These are phyloP conservation scores for Xestia c-nigrum DNA, from an alignment of 2,888 invertebrate species.

Conservation along the genomic window DNA sequence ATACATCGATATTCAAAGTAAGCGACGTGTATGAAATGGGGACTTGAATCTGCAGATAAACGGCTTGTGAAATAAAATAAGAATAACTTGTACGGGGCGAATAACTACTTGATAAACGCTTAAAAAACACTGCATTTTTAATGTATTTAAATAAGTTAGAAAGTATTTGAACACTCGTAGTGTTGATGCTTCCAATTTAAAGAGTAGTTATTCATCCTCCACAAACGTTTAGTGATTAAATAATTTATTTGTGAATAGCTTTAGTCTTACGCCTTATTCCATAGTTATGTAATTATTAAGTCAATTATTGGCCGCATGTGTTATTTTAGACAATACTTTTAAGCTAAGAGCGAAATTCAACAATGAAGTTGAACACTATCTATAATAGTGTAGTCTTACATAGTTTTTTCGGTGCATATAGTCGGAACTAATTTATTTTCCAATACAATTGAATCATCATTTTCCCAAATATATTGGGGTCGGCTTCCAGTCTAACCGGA, in stretches of 20 bases:
- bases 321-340: constrained; percentile 19
- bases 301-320: constrained; percentile 60
- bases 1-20: neutral
- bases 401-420: neutral
- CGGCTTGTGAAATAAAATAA: constrained; percentile 52
- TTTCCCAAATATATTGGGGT: too few species aligned
- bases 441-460: too few species aligned
- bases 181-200: constrained; percentile 14
- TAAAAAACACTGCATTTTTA: constrained; percentile 23
- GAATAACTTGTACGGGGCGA: constrained; percentile 30
- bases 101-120: constrained; percentile 28
- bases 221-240: constrained; percentile 46
- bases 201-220: constrained; percentile 45
- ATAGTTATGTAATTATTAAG: constrained; percentile 52
- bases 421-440: neutral
- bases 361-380: neutral
- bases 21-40: neutral
- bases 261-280: constrained; percentile 62
- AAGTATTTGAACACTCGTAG: constrained; percentile 23
- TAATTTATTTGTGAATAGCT: constrained; percentile 70
- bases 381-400: neutral
- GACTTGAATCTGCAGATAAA: constrained; percentile 22
- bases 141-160: constrained; percentile 27
- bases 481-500: too few species aligned
- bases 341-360: neutral